Evolutionary conservation across 1,140 invertebrate species (phyloP).

Genomic region (Bombus balteatus): DNA sequence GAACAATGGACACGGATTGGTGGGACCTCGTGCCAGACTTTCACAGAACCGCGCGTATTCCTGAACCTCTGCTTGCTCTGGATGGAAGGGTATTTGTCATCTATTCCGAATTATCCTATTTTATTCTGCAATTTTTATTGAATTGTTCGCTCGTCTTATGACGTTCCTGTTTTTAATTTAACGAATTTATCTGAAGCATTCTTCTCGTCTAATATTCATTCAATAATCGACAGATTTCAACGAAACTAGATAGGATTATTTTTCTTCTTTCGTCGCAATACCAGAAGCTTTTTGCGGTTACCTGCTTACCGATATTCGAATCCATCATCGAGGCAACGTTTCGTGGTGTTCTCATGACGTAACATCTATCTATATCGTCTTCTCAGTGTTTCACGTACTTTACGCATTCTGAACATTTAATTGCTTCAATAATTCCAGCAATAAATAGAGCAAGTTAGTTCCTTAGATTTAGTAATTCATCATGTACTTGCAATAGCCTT

Average conservation of each 20-base stretch:
- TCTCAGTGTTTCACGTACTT: neutral
- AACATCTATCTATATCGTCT: neutral
- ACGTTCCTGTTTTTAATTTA: neutral
- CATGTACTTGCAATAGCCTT: too few species aligned
- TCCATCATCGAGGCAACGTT: neutral
- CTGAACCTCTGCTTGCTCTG: conserved; percentile 84
- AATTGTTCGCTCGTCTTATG: neutral
- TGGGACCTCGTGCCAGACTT: conserved; percentile 85
- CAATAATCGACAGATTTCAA: neutral
- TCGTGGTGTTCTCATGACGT: neutral
- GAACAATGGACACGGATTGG: conserved; percentile 84
- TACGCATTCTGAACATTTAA: neutral
- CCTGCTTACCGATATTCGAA: neutral
- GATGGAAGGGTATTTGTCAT: conserved; percentile 84
- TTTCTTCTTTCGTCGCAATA: too few species aligned
- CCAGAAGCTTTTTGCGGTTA: neutral
- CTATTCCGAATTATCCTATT: neutral
- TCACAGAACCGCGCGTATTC: conserved; percentile 78
- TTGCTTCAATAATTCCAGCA: too few species aligned
- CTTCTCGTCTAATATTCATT: too few species aligned
- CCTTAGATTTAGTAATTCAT: too few species aligned
- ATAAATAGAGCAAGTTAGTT: too few species aligned
- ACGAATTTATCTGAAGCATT: neutral
- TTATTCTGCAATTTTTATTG: neutral
- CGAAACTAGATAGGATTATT: too few species aligned